Evolutionary conservation across 2,888 invertebrate genomes (phyloP).

Genomic region (Amblyjoppa fuscipennis): DNA sequence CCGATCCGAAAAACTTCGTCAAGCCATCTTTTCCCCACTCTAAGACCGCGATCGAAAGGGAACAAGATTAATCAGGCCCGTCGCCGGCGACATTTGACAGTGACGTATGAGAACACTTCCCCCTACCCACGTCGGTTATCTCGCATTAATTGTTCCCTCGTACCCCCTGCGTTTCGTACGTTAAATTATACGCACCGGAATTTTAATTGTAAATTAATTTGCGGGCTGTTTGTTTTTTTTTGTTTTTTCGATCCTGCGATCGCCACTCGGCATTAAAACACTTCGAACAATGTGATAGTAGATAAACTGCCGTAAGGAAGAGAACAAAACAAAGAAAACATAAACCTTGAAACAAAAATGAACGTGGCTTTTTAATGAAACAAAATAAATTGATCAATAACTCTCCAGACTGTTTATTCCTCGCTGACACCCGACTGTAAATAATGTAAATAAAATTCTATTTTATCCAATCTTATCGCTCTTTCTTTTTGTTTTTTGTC

Average conservation of each 20-base stretch:
- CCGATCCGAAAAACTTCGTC: constrained; percentile 27
- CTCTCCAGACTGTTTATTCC: constrained; percentile 19
- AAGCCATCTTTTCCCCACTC: constrained; percentile 10
- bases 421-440: constrained; percentile 70
- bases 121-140: constrained; percentile 1
- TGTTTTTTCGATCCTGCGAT: constrained; percentile 8
- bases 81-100: constrained; percentile 45
- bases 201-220: constrained; percentile 42
- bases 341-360: background rate
- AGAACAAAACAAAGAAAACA: background rate
- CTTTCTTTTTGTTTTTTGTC: constrained; percentile 40
- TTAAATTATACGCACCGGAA: constrained; percentile 25
- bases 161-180: background rate
- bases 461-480: constrained; percentile 68
- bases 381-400: constrained; percentile 11
- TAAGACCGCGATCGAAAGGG: constrained; percentile 1
- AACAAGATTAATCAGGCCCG: constrained; percentile 55
- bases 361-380: background rate
- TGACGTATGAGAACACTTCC: constrained; percentile 39
- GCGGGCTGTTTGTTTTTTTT: constrained; percentile 22
- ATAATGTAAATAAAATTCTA: constrained; percentile 79
- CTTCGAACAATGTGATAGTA: background rate
- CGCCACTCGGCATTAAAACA: background rate
- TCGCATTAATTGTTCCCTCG: constrained; percentile 1
- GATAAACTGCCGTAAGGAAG: constrained; percentile 1